Evolutionary conservation across 2,113 vertebrate species (phyloP).

Genomic region (Phrynosoma platyrhinos): DNA sequence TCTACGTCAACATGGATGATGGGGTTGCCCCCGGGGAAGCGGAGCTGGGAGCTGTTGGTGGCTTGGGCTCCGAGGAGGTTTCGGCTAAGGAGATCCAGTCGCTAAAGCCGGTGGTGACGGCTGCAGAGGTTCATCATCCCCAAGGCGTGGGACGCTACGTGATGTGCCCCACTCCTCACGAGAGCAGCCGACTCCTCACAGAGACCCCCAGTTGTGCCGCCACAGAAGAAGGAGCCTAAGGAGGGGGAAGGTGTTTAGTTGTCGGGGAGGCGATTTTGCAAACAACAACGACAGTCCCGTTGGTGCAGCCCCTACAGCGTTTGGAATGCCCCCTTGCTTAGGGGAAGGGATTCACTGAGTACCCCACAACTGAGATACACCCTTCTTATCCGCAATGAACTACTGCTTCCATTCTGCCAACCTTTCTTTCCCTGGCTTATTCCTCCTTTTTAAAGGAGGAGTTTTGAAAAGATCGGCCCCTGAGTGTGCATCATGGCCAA

Average conservation of each 20-base stretch:
- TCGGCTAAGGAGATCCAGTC: slow-evolving; percentile 70
- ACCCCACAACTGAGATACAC: neutral
- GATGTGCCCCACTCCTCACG: slow-evolving; percentile 83
- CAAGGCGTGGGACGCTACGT: slow-evolving; percentile 84
- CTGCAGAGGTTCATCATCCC: slow-evolving; percentile 81
- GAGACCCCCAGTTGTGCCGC: slow-evolving; percentile 62
- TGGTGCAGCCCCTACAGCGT: too few relatives aligned
- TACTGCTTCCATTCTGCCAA: neutral
- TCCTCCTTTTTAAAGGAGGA: neutral
- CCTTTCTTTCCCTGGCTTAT: neutral
- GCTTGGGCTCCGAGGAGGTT: slow-evolving; percentile 48
- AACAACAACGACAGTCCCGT: too few relatives aligned
- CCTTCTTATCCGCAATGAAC: neutral
- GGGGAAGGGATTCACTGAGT: neutral
- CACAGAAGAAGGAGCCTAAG: slow-evolving; percentile 69
- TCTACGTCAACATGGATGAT: slow-evolving; percentile 94
- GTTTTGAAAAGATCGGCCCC: too few relatives aligned
- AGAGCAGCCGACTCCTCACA: slow-evolving; percentile 68
- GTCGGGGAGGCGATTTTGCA: slow-evolving; percentile 18
- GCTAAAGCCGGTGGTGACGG: slow-evolving; percentile 74
- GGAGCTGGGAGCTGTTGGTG: slow-evolving; percentile 78
- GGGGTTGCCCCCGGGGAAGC: slow-evolving; percentile 68
- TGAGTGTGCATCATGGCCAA: neutral
- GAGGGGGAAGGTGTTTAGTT: neutral
- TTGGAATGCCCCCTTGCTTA: neutral